Conservation (phyloP, 2,113 vertebrate species). For the Psephotus haematonotus region DNA sequence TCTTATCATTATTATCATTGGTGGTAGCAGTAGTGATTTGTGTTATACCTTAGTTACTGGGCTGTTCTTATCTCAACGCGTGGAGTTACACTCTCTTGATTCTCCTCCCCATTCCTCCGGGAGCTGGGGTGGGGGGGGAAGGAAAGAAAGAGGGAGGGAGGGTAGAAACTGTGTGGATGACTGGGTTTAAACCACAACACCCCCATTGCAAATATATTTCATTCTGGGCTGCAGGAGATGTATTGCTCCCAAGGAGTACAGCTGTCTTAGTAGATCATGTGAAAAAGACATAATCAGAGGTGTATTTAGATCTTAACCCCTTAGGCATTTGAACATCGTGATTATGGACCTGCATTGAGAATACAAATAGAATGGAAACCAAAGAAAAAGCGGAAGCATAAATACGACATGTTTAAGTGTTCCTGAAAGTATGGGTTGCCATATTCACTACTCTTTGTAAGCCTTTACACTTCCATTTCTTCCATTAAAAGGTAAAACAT, state of each 20-base stretch:
- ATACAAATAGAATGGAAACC: not conserved
- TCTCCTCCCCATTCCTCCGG: too few relatives aligned
- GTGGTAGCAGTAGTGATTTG: too few relatives aligned
- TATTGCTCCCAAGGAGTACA: not conserved
- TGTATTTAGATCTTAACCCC: not conserved
- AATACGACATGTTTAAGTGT: not conserved
- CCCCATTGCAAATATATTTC: not conserved
- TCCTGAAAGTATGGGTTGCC: not conserved
- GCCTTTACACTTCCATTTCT: not conserved
- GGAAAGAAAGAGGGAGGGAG: too few relatives aligned
- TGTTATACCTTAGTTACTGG: too few relatives aligned
- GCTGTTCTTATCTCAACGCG: too few relatives aligned
- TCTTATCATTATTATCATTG: too few relatives aligned
- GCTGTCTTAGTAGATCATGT: not conserved
- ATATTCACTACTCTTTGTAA: not conserved
- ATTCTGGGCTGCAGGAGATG: not conserved
- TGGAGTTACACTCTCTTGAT: too few relatives aligned
- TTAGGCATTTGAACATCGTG: not conserved
- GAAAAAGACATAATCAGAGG: not conserved
- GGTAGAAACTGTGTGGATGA: too few relatives aligned
- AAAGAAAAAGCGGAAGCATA: not conserved
- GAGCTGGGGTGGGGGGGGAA: too few relatives aligned
- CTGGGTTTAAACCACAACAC: too few relatives aligned
- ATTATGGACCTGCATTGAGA: not conserved
- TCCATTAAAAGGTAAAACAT: not conserved